Percentiles rank a stretch among this genome's conserved stretches.
phyloP scores from a whole-genome alignment of 2,797 vertebrate genomes.

The Sebastes glaucus region DNA sequence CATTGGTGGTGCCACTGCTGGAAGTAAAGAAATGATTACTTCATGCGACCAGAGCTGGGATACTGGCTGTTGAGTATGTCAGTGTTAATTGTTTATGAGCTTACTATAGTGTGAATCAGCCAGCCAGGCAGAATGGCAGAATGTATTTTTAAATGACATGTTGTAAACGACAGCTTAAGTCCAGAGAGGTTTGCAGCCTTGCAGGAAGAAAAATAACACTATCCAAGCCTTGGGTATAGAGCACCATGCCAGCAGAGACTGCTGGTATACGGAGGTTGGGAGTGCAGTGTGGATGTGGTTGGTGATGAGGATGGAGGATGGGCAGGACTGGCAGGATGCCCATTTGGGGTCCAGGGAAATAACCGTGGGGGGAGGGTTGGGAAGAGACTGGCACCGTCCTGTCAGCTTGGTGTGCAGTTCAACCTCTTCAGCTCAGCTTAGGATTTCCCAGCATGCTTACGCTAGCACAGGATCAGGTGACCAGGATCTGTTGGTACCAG shows the following conservation, averaged over 20 bases:
- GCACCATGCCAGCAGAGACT: slow-evolving; percentile 42
- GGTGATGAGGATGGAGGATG: slow-evolving; percentile 67
- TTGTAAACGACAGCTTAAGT: slow-evolving; percentile 17
- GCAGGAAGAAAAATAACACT: slow-evolving; percentile 2
- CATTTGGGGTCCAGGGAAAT: slow-evolving; percentile 73
- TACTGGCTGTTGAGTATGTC: not conserved
- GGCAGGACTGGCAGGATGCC: slow-evolving; percentile 71
- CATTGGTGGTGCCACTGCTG: not conserved
- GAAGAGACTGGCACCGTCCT: slow-evolving; percentile 56
- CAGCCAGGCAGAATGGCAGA: not conserved
- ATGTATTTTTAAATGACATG: slow-evolving; percentile 15
- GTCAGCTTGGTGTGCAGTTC: slow-evolving; percentile 53
- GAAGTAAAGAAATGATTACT: not conserved
- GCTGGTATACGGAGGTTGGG: slow-evolving; percentile 33
- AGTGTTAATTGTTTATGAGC: not conserved
- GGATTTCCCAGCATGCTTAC: slow-evolving; percentile 57
- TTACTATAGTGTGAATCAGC: not conserved
- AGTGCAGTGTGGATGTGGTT: slow-evolving; percentile 43
- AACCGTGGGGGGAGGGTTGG: slow-evolving; percentile 58
- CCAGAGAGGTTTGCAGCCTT: slow-evolving; percentile 27
- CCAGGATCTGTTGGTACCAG: not conserved
- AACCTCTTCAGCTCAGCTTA: slow-evolving; percentile 38
- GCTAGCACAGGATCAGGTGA: slow-evolving; percentile 43
- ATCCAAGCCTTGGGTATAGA: slow-evolving; percentile 10
- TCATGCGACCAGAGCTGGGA: not conserved